phyloP scores from a whole-genome alignment of 2,888 invertebrate species.

The Blomia tropicalis region DNA sequence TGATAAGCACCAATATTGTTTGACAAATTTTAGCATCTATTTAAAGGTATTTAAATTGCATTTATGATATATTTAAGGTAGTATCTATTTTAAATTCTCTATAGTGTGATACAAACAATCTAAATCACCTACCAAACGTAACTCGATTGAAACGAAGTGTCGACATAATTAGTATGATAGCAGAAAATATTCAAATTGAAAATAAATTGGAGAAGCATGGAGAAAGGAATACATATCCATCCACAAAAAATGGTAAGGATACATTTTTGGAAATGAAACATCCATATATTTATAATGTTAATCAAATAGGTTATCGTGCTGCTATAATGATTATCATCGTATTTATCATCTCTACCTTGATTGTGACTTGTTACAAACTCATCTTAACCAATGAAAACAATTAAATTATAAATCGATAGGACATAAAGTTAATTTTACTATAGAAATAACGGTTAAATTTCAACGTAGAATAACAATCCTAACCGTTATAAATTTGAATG shows the following conservation, averaged over 20 bases:
- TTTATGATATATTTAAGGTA: not conserved
- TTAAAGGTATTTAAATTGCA: not conserved
- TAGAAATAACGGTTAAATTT: too few species aligned
- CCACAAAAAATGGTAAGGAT: not conserved
- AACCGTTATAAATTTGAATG: too few species aligned
- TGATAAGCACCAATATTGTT: not conserved
- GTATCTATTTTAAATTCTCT: not conserved
- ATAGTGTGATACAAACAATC: not conserved
- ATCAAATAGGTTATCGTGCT: not conserved
- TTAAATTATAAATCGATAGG: too few species aligned
- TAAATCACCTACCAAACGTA: not conserved
- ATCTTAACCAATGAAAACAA: not conserved
- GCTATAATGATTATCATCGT: not conserved
- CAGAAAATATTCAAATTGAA: too few species aligned
- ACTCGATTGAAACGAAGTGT: not conserved
- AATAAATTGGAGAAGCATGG: too few species aligned
- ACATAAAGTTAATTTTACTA: too few species aligned
- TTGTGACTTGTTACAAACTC: not conserved
- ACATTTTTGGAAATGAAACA: not conserved
- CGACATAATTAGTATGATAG: too few species aligned
- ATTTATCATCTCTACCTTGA: not conserved
- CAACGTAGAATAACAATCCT: too few species aligned
- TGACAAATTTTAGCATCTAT: not conserved
- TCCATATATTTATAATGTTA: not conserved
- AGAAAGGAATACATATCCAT: not conserved